These are phyloP conservation scores for Lipotes vexillifer DNA, from an alignment of 2,113 vertebrate genomes.

Conservation along the genomic window DNA sequence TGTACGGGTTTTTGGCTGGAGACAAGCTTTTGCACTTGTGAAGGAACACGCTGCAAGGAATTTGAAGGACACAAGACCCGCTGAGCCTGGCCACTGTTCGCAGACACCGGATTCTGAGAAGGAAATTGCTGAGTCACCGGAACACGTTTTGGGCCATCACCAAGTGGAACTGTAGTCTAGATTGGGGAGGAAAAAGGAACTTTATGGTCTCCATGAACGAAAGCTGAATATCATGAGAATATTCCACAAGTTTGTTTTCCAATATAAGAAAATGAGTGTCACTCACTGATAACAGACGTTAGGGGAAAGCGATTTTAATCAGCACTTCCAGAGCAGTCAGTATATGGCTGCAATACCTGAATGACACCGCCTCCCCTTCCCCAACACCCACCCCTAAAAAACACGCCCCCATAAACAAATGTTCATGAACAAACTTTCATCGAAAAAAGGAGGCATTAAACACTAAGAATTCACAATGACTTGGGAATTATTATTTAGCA, in stretches of 20 bases:
- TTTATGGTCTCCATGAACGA: background rate
- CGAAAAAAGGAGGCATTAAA: background rate
- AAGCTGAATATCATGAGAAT: background rate
- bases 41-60: constrained; percentile 82
- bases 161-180: constrained; percentile 68
- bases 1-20: constrained; percentile 64
- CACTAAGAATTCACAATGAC: background rate
- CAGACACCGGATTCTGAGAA: constrained; percentile 60
- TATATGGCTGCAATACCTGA: accelerated
- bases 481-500: background rate
- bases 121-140: constrained; percentile 73
- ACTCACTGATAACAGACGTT: background rate
- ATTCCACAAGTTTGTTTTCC: background rate
- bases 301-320: no score
- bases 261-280: background rate
- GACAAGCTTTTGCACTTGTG: constrained; percentile 60
- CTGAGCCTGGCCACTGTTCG: constrained; percentile 72
- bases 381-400: background rate
- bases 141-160: constrained; percentile 85
- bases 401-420: background rate
- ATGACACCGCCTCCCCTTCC: background rate
- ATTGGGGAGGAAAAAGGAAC: background rate
- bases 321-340: background rate
- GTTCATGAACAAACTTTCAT: background rate
- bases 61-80: constrained; percentile 84